phyloP scores from a whole-genome alignment of 2,113 vertebrate species.

The Anarrhichthys ocellatus region DNA sequence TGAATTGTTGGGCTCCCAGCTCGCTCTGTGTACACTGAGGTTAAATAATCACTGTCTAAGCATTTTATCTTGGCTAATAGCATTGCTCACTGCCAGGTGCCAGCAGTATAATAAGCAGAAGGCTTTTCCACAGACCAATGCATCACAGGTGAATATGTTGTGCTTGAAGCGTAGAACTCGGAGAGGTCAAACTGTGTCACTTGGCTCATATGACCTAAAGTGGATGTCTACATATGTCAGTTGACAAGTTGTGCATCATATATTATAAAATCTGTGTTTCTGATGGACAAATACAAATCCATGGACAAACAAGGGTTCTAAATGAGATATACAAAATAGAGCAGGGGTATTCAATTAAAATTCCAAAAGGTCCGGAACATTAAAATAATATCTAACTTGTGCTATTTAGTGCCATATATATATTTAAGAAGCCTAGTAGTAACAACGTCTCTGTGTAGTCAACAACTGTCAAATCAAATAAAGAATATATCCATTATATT shows the following conservation, averaged over 20 bases:
- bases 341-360: too few species aligned
- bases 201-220: not conserved
- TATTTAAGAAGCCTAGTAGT: too few species aligned
- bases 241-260: not conserved
- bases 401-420: too few species aligned
- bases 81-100: conserved; percentile 51
- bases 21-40: conserved; percentile 3
- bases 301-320: not conserved
- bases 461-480: too few species aligned
- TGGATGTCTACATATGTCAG: conserved; percentile 1
- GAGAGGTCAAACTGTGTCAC: conserved; percentile 19
- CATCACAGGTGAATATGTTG: conserved; percentile 21
- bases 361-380: too few species aligned
- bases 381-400: too few species aligned
- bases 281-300: not conserved
- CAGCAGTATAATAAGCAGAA: conserved; percentile 40
- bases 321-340: not conserved
- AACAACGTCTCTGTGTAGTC: too few species aligned
- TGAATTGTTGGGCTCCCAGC: conserved; percentile 10
- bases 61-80: conserved; percentile 55
- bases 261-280: not conserved
- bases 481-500: too few species aligned
- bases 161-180: conserved; percentile 3
- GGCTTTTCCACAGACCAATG: not conserved
- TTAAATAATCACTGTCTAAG: conserved; percentile 44